Base-by-base conservation (phyloP, 2,113 vertebrate genomes). In the Beaufortia kweichowensis region DNA sequence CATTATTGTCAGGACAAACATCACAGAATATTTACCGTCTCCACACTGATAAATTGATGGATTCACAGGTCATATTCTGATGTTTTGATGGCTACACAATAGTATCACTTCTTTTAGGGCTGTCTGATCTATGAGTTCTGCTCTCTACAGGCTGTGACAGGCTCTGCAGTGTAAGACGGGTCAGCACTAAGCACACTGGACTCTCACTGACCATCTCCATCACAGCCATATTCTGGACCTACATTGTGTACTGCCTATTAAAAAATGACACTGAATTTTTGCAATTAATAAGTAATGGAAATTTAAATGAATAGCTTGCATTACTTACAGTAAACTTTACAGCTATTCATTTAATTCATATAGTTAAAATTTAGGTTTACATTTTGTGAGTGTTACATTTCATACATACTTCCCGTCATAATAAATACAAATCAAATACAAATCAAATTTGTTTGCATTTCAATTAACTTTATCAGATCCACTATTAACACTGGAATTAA, bases 91-190 rank as follows among this genome's bases (percentile, higher is more conserved):
- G 8, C 10, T 21, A 41, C 61, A 63, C 21, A 15, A 41, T 15
- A 41, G 21, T 39, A 65, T 6, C 39, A 24, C 12, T 64, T 17
- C 1, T 46, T 43, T 43, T 14, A 66, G 63, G 39, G 14, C 3
- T 66, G 4, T 35, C 29, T 75, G 73, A 64, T 43, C 73, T 21
- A 19, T 33, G 17, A 64, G 73, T 63, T 75, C 11, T 64, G 43
- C 60, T 75, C 73, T 64, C 73, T 60, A 64, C 73, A 75, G 73
- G 73, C 43, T 53, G 23, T 33, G 15, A 26, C 43, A 64, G 60
- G 28, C 60, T 75, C 59, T 75, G 28, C 57, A 23, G 41, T 57
- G 3, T 48, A 62, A 10, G 31, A 56, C 24, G 60, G 56, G 26
- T 64, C 72, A 75, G 43, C 6, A 60, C 43, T 50, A 63, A 28